These are phyloP conservation scores for Heliothis peltigera DNA, from an alignment of 2,888 invertebrate species.

Conservation along the genomic window DNA sequence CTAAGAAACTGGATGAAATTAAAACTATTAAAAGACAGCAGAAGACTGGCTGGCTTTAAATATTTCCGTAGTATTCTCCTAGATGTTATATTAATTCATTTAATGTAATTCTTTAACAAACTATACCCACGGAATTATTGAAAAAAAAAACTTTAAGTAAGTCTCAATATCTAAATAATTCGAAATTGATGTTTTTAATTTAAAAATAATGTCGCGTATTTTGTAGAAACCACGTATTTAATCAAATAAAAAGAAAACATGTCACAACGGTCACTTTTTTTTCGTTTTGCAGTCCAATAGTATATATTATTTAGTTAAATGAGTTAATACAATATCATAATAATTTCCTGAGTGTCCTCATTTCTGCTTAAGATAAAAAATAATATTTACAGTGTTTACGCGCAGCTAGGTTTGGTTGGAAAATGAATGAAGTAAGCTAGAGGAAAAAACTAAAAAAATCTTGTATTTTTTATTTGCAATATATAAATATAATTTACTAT, in stretches of 20 bases:
- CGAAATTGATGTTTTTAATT: background rate
- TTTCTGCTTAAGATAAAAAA: constrained; percentile 4
- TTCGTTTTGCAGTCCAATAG: background rate
- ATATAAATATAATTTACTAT: no score
- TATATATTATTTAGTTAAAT: background rate
- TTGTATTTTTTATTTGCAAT: background rate
- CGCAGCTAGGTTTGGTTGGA: constrained; percentile 8
- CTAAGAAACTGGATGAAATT: constrained; percentile 87
- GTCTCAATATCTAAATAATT: no score
- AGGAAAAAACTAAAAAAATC: background rate
- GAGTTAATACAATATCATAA: background rate
- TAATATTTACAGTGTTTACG: constrained; percentile 7
- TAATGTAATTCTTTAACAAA: background rate
- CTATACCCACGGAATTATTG: background rate
- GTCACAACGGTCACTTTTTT: background rate
- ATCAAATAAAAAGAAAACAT: no score
- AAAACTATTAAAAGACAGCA: constrained; percentile 89
- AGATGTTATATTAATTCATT: background rate
- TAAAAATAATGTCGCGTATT: background rate
- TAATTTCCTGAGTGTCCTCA: background rate
- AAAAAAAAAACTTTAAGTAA: background rate
- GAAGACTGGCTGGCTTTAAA: constrained; percentile 91
- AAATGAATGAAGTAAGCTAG: constrained; percentile 12
- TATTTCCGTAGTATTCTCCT: background rate
- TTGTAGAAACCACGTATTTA: no score